Conservation (phyloP, 92 coral and sea anemone genomes). For the Epizoanthus scotinus region DNA sequence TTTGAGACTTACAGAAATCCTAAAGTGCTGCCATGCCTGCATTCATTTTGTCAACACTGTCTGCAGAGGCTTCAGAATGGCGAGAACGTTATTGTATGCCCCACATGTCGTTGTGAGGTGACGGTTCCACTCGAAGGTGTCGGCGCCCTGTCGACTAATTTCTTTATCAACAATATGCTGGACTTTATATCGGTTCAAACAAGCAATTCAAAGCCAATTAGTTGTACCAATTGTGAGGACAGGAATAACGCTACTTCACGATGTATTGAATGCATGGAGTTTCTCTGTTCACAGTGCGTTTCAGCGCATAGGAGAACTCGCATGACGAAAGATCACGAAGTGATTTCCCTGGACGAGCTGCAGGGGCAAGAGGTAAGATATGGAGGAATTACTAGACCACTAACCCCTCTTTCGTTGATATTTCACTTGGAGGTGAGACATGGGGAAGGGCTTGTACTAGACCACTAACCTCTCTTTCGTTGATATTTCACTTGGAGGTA, state of each 20-base stretch:
- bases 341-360: slow-evolving; percentile 81
- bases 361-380: slow-evolving; percentile 68
- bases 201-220: slow-evolving; percentile 81
- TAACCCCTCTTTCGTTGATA: not conserved
- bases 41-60: slow-evolving; percentile 93
- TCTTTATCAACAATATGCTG: slow-evolving; percentile 97
- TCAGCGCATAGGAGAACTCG: slow-evolving; percentile 93
- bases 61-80: slow-evolving; percentile 81
- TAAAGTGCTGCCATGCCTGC: slow-evolving; percentile 92
- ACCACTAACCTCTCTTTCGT: too few species aligned
- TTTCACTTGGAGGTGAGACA: too few species aligned
- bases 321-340: slow-evolving; percentile 93
- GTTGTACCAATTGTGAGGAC: slow-evolving; percentile 94
- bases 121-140: slow-evolving; percentile 87
- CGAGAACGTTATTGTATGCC: slow-evolving; percentile 81
- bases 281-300: slow-evolving; percentile 89
- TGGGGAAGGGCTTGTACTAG: too few species aligned
- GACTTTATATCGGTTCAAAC: slow-evolving; percentile 93
- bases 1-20: slow-evolving; percentile 90
- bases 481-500: too few species aligned
- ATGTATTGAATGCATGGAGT: slow-evolving; percentile 97
- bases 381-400: too few species aligned
- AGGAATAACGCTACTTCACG: slow-evolving; percentile 79
- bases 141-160: slow-evolving; percentile 83
- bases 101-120: slow-evolving; percentile 90